phyloP scores from a whole-genome alignment of 2,888 invertebrate species.

The Heteromurus nitidus region DNA sequence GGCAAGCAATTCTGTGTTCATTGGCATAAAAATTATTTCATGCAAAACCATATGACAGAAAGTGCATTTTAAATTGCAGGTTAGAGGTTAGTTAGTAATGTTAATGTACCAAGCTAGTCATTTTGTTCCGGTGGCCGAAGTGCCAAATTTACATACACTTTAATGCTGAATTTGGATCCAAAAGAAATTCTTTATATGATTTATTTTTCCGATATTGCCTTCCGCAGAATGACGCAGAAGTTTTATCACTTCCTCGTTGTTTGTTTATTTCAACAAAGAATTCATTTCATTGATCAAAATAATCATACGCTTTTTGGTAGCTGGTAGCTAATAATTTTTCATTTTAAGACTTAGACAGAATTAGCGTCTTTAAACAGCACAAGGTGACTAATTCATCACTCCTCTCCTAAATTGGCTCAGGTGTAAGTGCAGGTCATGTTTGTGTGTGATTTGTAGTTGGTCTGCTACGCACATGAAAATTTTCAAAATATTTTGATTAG shows the following conservation, averaged over 20 bases:
- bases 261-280: background rate
- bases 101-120: conserved; percentile 24
- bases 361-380: background rate
- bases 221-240: background rate
- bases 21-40: conserved; percentile 16
- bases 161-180: background rate
- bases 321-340: too few relatives aligned
- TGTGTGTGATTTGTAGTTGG: too few relatives aligned
- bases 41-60: conserved; percentile 13
- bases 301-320: too few relatives aligned
- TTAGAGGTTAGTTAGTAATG: conserved; percentile 23
- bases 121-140: conserved; percentile 44
- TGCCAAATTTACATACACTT: conserved; percentile 18
- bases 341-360: too few relatives aligned
- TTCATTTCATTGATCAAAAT: background rate
- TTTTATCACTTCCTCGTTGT: background rate
- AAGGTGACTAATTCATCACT: background rate
- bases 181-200: background rate
- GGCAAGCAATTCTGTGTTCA: too few relatives aligned
- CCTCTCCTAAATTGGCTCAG: background rate
- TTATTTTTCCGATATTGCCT: too few relatives aligned
- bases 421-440: too few relatives aligned
- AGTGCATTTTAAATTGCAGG: background rate
- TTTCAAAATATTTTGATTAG: too few relatives aligned
- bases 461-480: too few relatives aligned